Percentiles rank a stretch among this genome's conserved stretches.
These are phyloP conservation scores for Macrophya alboannulata DNA, from an alignment of 2,888 invertebrate genomes.

Conservation along the genomic window DNA sequence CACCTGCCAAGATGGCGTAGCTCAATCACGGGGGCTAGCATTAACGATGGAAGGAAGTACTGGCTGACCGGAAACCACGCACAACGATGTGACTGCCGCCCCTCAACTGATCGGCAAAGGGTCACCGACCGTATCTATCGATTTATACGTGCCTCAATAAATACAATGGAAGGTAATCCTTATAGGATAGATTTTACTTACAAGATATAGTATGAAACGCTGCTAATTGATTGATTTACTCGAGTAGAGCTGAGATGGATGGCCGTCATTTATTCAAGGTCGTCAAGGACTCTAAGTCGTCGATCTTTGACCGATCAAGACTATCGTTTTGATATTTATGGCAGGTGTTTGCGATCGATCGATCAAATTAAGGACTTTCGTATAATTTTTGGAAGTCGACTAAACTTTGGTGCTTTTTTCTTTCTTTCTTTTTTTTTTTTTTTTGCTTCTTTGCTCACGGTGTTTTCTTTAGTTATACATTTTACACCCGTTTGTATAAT, in stretches of 20 bases:
- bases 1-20: constrained; percentile 62
- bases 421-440: constrained; percentile 56
- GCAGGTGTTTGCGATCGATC: background rate
- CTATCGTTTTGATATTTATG: background rate
- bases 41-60: constrained; percentile 76
- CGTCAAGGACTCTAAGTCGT: constrained; percentile 56
- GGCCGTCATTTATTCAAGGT: constrained; percentile 42
- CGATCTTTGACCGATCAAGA: background rate
- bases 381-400: background rate
- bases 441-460: constrained; percentile 53
- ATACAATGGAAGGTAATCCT: constrained; percentile 38
- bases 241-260: background rate
- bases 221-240: constrained; percentile 20
- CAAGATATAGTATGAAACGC: background rate
- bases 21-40: constrained; percentile 63
- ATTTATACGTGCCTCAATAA: constrained; percentile 1
- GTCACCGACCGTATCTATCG: constrained; percentile 40
- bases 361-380: background rate
- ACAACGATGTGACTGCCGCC: constrained; percentile 76
- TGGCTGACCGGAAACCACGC: constrained; percentile 77
- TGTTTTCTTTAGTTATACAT: constrained; percentile 27
- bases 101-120: constrained; percentile 6
- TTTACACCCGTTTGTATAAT: constrained; percentile 26
- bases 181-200: constrained; percentile 6
- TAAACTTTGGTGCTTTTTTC: background rate